Evolutionary conservation across 2,113 vertebrate genomes (phyloP).

Genomic region (Centropus bengalensis): DNA sequence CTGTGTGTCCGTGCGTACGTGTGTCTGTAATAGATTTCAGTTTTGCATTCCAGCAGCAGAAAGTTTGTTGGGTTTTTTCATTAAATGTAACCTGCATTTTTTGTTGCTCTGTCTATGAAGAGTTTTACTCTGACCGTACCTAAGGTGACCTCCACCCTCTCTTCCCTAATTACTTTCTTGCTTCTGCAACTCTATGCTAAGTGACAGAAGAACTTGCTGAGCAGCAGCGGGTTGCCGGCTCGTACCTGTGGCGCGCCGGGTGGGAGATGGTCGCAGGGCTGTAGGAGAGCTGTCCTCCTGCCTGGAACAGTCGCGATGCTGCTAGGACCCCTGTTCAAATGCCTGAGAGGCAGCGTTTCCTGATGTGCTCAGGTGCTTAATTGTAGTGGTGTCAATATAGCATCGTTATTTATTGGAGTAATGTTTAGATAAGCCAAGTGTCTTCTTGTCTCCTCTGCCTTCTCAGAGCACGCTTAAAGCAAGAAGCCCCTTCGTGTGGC

Average conservation of each 20-base stretch:
- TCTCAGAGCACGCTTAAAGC: neutral
- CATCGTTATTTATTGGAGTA: neutral
- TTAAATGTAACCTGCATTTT: conserved; percentile 1
- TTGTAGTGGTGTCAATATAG: neutral
- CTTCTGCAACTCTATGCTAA: neutral
- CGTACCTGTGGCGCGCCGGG: neutral
- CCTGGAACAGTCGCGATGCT: neutral
- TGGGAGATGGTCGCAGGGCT: neutral
- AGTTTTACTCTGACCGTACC: neutral
- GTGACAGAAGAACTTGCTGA: neutral
- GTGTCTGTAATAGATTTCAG: neutral
- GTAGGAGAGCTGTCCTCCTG: neutral
- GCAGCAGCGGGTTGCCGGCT: conserved; percentile 22
- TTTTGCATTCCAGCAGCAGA: conserved; percentile 15
- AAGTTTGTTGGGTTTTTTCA: neutral
- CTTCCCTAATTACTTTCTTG: neutral
- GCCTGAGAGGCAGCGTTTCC: neutral
- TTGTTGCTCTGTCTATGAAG: neutral
- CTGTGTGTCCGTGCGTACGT: neutral
- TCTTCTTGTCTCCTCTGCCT: neutral
- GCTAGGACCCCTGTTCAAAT: neutral
- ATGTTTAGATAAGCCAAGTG: neutral
- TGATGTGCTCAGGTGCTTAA: neutral
- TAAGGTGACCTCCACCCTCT: neutral
- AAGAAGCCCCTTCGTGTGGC: neutral